Evolutionary conservation across 1,140 invertebrate genomes (phyloP).

Genomic region (Scylla paramamosain): DNA sequence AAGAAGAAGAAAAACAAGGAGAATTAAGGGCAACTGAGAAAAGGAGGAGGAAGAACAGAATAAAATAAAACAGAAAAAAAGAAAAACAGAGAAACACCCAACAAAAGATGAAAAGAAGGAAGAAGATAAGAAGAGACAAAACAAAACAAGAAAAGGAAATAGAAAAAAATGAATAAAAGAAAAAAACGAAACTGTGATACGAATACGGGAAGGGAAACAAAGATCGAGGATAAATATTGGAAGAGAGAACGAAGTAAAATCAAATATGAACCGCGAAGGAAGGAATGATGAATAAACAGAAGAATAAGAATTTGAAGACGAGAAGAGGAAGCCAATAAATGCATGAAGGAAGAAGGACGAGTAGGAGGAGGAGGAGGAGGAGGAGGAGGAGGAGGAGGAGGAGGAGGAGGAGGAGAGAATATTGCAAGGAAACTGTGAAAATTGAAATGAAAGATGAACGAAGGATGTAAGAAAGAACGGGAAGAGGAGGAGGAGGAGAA

Average conservation of each 20-base stretch:
- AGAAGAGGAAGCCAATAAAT: not conserved
- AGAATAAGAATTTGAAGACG: not conserved
- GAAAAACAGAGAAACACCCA: no score
- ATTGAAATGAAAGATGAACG: not conserved
- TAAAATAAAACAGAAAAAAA: no score
- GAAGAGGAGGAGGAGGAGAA: not conserved
- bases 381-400: not conserved
- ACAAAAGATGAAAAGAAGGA: no score
- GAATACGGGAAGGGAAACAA: no score
- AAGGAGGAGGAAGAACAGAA: no score
- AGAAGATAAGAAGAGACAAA: no score
- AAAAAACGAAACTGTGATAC: not conserved
- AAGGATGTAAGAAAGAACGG: not conserved
- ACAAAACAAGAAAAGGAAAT: not conserved
- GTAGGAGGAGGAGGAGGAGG: not conserved
- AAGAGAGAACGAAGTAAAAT: not conserved
- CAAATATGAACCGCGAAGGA: not conserved
- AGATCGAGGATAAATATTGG: not conserved
- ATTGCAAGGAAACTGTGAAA: not conserved
- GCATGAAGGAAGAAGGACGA: not conserved
- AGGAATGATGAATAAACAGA: not conserved
- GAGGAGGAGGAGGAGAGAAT: not conserved
- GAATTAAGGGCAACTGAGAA: no score
- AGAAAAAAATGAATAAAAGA: not conserved
- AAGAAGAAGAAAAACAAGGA: no score